phyloP scores from a whole-genome alignment of 2,888 invertebrate genomes.

The Cerastis rubricosa region DNA sequence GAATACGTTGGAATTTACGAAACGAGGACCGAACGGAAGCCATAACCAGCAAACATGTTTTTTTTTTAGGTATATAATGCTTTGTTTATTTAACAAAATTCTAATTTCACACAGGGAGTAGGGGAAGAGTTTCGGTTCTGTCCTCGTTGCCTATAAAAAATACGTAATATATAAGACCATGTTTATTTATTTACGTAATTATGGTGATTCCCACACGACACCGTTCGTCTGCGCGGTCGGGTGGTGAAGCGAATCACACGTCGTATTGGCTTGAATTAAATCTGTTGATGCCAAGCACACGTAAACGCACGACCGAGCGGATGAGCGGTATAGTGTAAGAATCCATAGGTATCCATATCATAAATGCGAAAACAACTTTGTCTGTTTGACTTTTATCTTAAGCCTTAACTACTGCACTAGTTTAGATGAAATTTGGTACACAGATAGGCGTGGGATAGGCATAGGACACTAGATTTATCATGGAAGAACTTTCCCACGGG shows the following conservation, averaged over 20 bases:
- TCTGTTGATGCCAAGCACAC: not conserved
- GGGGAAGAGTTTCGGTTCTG: not conserved
- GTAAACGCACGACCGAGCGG: not conserved
- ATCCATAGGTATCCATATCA: not conserved
- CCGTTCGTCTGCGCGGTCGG: not conserved
- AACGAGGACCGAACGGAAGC: not conserved
- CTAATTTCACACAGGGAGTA: too few species aligned
- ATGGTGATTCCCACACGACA: not conserved
- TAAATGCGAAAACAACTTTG: not conserved
- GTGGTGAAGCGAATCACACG: not conserved
- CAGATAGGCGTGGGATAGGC: not conserved
- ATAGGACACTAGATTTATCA: not conserved
- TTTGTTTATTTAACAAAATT: not conserved
- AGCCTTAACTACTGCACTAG: not conserved
- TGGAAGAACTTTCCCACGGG: not conserved
- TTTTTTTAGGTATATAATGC: not conserved
- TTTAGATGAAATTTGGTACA: not conserved
- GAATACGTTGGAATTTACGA: not conserved
- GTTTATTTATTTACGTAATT: not conserved
- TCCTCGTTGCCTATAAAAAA: not conserved
- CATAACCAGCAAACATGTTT: too few species aligned
- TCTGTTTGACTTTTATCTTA: not conserved
- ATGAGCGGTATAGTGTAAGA: not conserved
- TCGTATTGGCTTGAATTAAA: not conserved
- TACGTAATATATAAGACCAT: not conserved